phyloP scores from a whole-genome alignment of 2,113 vertebrate genomes.

The Microcebus ravelobensis region DNA sequence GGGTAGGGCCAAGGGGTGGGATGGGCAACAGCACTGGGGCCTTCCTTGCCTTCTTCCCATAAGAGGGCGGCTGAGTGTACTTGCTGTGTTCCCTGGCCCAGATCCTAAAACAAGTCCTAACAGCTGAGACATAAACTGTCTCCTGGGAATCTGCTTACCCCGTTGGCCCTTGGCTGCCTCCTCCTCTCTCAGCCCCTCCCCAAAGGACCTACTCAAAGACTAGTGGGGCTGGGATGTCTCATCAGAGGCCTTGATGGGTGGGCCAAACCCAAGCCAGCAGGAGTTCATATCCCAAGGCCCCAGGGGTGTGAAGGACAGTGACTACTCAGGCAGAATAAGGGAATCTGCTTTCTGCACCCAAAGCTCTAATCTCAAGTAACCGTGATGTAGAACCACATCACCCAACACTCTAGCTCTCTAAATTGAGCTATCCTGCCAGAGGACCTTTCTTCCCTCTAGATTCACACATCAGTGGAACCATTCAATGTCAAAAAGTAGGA shows the following conservation, averaged over 20 bases:
- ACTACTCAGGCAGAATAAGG: slow-evolving; percentile 3
- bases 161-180: slow-evolving; percentile 68
- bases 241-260: slow-evolving; percentile 56
- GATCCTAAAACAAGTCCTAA: slow-evolving; percentile 80
- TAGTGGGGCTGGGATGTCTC: slow-evolving; percentile 52
- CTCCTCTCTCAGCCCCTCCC: slow-evolving; percentile 56
- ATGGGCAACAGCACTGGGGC: neutral
- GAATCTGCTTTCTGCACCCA: neutral
- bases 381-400: slow-evolving; percentile 56
- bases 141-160: slow-evolving; percentile 77
- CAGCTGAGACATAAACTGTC: slow-evolving; percentile 72
- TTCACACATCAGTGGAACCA: neutral
- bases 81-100: slow-evolving; percentile 59
- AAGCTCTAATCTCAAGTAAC: neutral
- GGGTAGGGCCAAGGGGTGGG: neutral
- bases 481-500: neutral
- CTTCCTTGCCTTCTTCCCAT: slow-evolving; percentile 47
- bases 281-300: slow-evolving; percentile 56
- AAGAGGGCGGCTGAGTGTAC: slow-evolving; percentile 56
- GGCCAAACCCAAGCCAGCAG: slow-evolving; percentile 56
- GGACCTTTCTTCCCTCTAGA: neutral
- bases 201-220: slow-evolving; percentile 58
- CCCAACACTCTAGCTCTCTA: slow-evolving; percentile 41
- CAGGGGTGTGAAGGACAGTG: neutral
- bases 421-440: neutral